Percentiles rank a stretch among this genome's conserved stretches.
These are phyloP conservation scores for Onychomys leucogaster DNA, from an alignment of 2,797 vertebrate species.

Conservation along the genomic window DNA sequence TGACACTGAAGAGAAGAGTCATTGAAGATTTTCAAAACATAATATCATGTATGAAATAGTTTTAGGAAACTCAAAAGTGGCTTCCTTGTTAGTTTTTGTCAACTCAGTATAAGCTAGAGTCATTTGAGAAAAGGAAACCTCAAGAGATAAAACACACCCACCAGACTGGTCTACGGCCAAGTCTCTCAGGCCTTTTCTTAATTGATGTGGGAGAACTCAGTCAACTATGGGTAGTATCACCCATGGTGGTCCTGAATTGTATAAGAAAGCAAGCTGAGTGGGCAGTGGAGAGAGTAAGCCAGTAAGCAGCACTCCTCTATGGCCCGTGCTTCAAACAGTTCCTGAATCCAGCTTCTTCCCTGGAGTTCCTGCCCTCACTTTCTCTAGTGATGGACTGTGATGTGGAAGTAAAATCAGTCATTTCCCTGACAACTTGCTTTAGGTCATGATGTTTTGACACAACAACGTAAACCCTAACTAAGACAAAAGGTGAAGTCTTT, in stretches of 20 bases:
- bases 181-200: not conserved
- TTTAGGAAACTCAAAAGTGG: too few species aligned
- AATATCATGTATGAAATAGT: not conserved
- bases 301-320: not conserved
- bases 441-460: not conserved
- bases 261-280: not conserved
- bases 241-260: too few species aligned
- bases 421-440: not conserved
- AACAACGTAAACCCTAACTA: not conserved
- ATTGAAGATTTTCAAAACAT: not conserved
- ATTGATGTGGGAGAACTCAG: not conserved
- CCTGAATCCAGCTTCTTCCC: not conserved
- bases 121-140: not conserved
- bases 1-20: not conserved
- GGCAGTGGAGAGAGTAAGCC: not conserved
- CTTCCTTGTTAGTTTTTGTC: too few species aligned
- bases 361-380: not conserved
- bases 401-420: not conserved
- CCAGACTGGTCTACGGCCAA: not conserved
- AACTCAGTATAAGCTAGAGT: too few species aligned
- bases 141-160: not conserved
- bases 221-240: not conserved
- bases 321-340: not conserved
- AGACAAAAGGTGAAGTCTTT: not conserved
- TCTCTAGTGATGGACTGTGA: not conserved